Evolutionary conservation across 2,888 invertebrate species (phyloP).

Genomic region (Achlya flavicornis): DNA sequence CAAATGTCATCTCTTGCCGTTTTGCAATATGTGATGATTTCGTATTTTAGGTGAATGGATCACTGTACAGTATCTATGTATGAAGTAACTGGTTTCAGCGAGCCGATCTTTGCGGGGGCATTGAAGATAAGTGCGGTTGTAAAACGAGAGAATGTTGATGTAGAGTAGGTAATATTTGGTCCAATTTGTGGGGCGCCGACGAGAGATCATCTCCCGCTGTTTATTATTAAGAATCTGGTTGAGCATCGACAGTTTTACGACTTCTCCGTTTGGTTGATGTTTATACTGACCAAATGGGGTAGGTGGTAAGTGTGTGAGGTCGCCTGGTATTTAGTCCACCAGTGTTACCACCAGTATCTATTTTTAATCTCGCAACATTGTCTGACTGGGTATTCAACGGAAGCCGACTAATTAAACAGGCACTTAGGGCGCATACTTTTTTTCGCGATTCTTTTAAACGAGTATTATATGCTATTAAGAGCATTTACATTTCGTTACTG

Average conservation of each 20-base stretch:
- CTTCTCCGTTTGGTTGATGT: constrained; percentile 28
- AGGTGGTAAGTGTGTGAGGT: constrained; percentile 49
- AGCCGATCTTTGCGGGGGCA: constrained; percentile 17
- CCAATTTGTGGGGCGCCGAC: constrained; percentile 15
- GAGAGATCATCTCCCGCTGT: constrained; percentile 30
- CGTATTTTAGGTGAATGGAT: constrained; percentile 38
- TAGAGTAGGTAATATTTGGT: constrained; percentile 23
- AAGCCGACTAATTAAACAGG: neutral
- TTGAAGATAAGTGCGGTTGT: constrained; percentile 21
- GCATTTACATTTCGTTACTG: neutral
- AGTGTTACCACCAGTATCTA: neutral
- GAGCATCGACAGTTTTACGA: constrained; percentile 27
- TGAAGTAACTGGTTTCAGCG: constrained; percentile 19
- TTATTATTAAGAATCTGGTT: constrained; percentile 23
- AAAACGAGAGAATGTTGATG: constrained; percentile 34
- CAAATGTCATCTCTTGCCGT: constrained; percentile 66
- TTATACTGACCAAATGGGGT: constrained; percentile 44
- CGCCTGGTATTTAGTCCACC: constrained; percentile 46
- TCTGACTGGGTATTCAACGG: neutral
- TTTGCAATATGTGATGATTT: constrained; percentile 41
- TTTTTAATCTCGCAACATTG: neutral
- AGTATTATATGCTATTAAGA: neutral
- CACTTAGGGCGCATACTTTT: too few species aligned
- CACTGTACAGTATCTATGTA: constrained; percentile 26
- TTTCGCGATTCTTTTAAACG: neutral